These are phyloP conservation scores for Agriopis aurantiaria DNA, from an alignment of 2,888 invertebrate species.

Conservation along the genomic window DNA sequence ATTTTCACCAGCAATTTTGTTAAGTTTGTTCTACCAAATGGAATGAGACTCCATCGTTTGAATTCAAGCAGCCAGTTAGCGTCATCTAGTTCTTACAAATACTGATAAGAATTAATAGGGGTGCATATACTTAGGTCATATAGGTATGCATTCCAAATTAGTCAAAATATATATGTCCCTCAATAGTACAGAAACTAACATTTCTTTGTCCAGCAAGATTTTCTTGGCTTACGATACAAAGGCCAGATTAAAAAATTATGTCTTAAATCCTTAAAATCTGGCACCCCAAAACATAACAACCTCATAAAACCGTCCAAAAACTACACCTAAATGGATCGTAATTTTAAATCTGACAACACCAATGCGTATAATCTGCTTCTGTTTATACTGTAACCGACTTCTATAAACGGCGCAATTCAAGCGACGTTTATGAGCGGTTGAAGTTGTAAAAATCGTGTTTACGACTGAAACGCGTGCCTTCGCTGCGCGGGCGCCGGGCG, in stretches of 20 bases:
- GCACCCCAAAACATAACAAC: slow-evolving; percentile 15
- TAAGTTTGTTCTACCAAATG: too few species aligned
- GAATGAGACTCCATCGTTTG: too few species aligned
- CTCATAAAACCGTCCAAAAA: slow-evolving; percentile 31
- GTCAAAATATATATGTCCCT: background rate
- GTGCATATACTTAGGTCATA: background rate
- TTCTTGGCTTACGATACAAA: background rate
- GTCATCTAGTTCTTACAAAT: background rate
- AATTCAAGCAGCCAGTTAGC: background rate
- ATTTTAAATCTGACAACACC: slow-evolving; percentile 44
- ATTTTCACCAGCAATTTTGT: too few species aligned
- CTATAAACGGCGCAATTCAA: slow-evolving; percentile 84
- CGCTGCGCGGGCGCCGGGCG: slow-evolving; percentile 46
- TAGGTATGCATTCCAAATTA: too few species aligned
- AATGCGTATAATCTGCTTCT: slow-evolving; percentile 73
- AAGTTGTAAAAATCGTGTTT: slow-evolving; percentile 85
- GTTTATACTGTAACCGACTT: slow-evolving; percentile 73
- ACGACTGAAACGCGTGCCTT: slow-evolving; percentile 54
- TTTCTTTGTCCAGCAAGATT: background rate
- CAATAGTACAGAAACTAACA: background rate
- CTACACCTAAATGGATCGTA: slow-evolving; percentile 32
- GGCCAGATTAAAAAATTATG: background rate
- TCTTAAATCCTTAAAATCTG: slow-evolving; percentile 10
- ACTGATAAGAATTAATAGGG: background rate
- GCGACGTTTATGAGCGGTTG: slow-evolving; percentile 83